Evolutionary conservation across 1,140 invertebrate genomes (phyloP), one percentile per base, ranked within the genome.

Genomic region (Dendrolimus punctatus): DNA sequence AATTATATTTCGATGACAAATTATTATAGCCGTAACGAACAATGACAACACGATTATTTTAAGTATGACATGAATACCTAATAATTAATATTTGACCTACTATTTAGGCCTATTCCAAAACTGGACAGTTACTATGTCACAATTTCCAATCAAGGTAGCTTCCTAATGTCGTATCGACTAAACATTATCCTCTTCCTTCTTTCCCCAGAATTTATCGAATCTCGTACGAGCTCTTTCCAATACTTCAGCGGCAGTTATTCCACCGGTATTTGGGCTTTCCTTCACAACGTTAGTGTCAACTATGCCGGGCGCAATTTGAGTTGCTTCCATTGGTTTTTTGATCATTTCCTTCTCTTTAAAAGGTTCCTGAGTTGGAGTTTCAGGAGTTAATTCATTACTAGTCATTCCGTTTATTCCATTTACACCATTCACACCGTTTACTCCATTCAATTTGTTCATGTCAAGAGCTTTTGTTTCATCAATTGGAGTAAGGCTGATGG

Each of bases 121-220:
- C 23, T 23, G 23, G 23, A 23, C 23, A 23, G 23, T 23, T 23
- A 23, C 23, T 58, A 53, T 55, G 64, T 67, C 69, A 71, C 64
- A 72, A 73, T 71, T 68, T 53, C 58, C 62, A 55, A 49, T 53
- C 48, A 58, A 68, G 45, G 44, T 58, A 46, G 41, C 42, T 52
- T 40, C 10, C 46, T 43, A 55, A 53, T 49, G 40, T 42, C 48
- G 23, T 40, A 39, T 46, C 49, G 63, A 67, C 69, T 87, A 88
- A 65, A 88, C 87, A 53, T 76, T 80, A 58, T 87, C 87, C 68
- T 88, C 76, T 51, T 88, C 87, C 49, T 87, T 88, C 53, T 87
- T 88, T 47, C 93, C 93, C 95, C 95, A 96, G 82, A 96, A 96
- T 68, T 95, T 92, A 85, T 96, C 94, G 68, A 95, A 95, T 55